Percentiles rank a stretch among this genome's conserved stretches.
These are phyloP conservation scores for Geotrypetes seraphini DNA, from an alignment of 2,797 vertebrate species.

Conservation along the genomic window DNA sequence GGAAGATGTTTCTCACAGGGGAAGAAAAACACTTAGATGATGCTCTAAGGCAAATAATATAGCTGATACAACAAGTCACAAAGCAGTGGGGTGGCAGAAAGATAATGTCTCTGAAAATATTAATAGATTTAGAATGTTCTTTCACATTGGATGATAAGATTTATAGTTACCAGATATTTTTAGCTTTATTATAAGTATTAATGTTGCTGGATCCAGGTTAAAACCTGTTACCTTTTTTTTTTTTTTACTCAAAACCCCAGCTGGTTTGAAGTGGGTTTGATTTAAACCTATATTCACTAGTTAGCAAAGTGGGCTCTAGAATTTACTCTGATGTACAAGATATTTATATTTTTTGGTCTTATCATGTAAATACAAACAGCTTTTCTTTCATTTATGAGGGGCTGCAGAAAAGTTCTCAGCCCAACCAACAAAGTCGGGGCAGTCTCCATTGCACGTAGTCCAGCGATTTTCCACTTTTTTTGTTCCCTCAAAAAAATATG, in stretches of 20 bases:
- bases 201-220: slow-evolving; percentile 47
- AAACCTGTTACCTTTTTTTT: slow-evolving; percentile 55
- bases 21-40: slow-evolving; percentile 64
- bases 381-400: slow-evolving; percentile 12
- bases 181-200: slow-evolving; percentile 54
- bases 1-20: slow-evolving; percentile 52
- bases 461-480: too few relatives aligned
- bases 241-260: slow-evolving; percentile 64
- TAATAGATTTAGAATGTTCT: slow-evolving; percentile 70
- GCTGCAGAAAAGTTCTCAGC: too few relatives aligned
- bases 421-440: too few relatives aligned
- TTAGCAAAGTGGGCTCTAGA: slow-evolving; percentile 40
- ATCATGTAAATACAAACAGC: slow-evolving; percentile 13
- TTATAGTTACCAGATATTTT: slow-evolving; percentile 61
- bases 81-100: slow-evolving; percentile 61
- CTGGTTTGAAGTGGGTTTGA: slow-evolving; percentile 43
- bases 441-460: too few relatives aligned
- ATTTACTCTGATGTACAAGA: slow-evolving; percentile 26
- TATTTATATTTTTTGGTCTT: slow-evolving; percentile 9
- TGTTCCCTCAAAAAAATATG: too few relatives aligned
- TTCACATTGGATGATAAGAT: slow-evolving; percentile 58
- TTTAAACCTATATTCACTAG: slow-evolving; percentile 56
- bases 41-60: slow-evolving; percentile 68
- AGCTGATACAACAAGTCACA: slow-evolving; percentile 63
- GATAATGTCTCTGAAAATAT: slow-evolving; percentile 65